These are phyloP conservation scores for Pangasianodon gigas DNA, from an alignment of 2,113 vertebrate genomes.

Conservation along the genomic window DNA sequence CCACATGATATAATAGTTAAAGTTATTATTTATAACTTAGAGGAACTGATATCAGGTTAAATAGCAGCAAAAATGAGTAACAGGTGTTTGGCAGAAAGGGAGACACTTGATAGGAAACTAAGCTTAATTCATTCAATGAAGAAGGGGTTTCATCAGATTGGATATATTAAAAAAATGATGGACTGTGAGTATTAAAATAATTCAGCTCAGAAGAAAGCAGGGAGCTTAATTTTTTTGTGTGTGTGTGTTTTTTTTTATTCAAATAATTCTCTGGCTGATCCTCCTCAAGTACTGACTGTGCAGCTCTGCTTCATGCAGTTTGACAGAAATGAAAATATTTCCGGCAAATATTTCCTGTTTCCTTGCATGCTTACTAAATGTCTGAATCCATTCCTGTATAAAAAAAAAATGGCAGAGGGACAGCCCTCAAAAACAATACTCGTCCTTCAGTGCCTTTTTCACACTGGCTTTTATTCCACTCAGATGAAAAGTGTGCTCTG, in stretches of 20 bases:
- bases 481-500: slow-evolving; percentile 36
- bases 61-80: background rate
- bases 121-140: background rate
- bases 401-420: background rate
- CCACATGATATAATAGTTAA: background rate
- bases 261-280: background rate
- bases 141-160: background rate
- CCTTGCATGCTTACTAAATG: slow-evolving; percentile 27
- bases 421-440: slow-evolving; percentile 13
- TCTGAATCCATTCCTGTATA: slow-evolving; percentile 36
- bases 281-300: background rate
- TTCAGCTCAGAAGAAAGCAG: background rate
- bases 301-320: slow-evolving; percentile 33
- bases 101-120: no score
- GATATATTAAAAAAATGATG: background rate
- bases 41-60: background rate
- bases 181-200: background rate
- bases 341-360: slow-evolving; percentile 26
- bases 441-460: slow-evolving; percentile 25
- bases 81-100: background rate
- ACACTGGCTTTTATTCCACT: slow-evolving; percentile 29
- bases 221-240: background rate
- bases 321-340: slow-evolving; percentile 40
- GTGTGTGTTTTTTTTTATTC: background rate
- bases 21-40: background rate